Base-by-base conservation (phyloP, 2,113 vertebrate genomes). In the Zosterops japonicus region DNA sequence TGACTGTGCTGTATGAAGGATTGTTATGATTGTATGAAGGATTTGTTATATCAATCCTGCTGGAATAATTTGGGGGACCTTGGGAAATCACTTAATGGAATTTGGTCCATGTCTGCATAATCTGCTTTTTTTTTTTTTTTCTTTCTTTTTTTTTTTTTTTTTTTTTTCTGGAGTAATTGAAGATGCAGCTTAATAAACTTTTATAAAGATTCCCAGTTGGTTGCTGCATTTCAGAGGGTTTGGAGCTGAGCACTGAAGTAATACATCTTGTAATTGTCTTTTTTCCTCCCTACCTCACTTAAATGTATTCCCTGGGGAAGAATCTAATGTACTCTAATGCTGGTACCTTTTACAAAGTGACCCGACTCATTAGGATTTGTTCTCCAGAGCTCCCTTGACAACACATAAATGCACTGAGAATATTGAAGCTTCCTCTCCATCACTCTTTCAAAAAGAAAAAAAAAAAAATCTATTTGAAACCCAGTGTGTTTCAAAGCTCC, bases 121-220 rank as follows among this genome's bases (percentile, higher is more conserved):
- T 95, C 89, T 71, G 88, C 33, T 47, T 94, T 94, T 67, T 70
- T 56, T 93, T 52, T 64, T 28, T 94, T 53, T 19, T 15, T 20
- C 25, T 46, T 76, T 46, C 49, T 75, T 57, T 39, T 20, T 86
- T 1, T 94, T 94, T 67, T 70, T 56, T 94, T 94, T 67, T 70
- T 56, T 93, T 52, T 64, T n/a, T 94, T 52, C 60, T 92, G 14
- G 52, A 83, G 70, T 97, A 97, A 97, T 94, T 96, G 95, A 97
- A 96, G 96, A 93, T 83, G 92, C 55, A 39, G 90, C 96, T 97
- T 97, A 97, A 97, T 97, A 97, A 97, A 97, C 95, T 95, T 95
- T 94, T 90, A 89, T 95, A 95, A 96, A 97, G 89, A 89, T 94
- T 97, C 97, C 91, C 94, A 85, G 78, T 96, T 94, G 86, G 87